Percentiles rank a stretch among this genome's conserved stretches.
phyloP scores from a whole-genome alignment of 2,113 vertebrate genomes.

The Sinosuthora webbiana region DNA sequence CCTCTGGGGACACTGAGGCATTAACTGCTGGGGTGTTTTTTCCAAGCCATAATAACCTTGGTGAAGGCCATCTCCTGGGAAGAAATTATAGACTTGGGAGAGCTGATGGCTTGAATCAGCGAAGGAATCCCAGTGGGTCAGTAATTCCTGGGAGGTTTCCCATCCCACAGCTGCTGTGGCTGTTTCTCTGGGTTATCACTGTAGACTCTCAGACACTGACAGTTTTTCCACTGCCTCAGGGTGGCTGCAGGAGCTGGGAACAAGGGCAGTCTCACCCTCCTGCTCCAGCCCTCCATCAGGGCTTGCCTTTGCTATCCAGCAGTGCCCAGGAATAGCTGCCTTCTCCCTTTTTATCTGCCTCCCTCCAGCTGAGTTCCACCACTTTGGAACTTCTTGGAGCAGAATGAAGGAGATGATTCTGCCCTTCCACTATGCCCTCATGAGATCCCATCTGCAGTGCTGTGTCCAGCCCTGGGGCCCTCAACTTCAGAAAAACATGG shows the following conservation, averaged over 20 bases:
- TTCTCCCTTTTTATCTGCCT: not conserved
- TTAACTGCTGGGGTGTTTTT: not conserved
- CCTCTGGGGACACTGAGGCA: accelerated
- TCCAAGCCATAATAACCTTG: not conserved
- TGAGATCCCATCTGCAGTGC: not conserved
- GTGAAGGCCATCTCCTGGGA: not conserved
- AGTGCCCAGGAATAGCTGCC: not conserved
- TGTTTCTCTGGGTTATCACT: not conserved
- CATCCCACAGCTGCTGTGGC: not conserved
- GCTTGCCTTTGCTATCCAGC: not conserved
- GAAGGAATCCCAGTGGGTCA: not conserved
- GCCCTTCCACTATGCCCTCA: not conserved
- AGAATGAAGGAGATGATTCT: not conserved
- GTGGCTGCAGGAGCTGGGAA: not conserved
- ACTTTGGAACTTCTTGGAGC: not conserved
- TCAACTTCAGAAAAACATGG: accelerated
- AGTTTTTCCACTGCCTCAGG: not conserved
- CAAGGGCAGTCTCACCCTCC: not conserved
- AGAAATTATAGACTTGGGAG: not conserved
- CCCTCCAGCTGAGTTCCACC: not conserved
- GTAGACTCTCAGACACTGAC: not conserved
- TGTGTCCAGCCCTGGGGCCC: not conserved
- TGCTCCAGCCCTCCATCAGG: not conserved
- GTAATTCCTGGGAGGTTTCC: not conserved
- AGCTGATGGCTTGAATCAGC: not conserved